These are phyloP conservation scores for Phrynosoma blainvillii DNA, from an alignment of 2,113 vertebrate species.

Conservation along the genomic window DNA sequence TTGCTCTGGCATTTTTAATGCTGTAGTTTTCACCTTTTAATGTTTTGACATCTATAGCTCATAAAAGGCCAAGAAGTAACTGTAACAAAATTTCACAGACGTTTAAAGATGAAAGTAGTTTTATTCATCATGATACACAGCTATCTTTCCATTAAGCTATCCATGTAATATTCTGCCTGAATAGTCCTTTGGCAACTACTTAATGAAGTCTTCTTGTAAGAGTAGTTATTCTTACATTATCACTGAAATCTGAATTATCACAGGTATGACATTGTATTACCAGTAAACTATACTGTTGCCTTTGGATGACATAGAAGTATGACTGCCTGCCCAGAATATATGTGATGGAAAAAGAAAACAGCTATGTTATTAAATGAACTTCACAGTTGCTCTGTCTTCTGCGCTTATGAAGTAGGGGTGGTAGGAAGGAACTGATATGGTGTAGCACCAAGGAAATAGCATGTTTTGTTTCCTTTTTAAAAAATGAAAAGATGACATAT, in stretches of 20 bases:
- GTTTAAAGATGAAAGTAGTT: neutral
- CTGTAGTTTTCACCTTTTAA: neutral
- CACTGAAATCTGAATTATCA: too few relatives aligned
- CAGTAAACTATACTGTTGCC: neutral
- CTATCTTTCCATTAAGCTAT: neutral
- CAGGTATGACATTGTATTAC: neutral
- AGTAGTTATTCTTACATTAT: neutral
- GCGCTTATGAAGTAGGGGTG: neutral
- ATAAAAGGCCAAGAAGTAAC: neutral
- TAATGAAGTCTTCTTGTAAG: neutral
- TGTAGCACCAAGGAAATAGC: neutral
- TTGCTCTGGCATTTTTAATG: neutral
- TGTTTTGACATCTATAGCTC: neutral
- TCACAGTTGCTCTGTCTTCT: neutral
- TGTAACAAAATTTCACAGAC: neutral
- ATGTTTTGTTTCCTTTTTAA: neutral
- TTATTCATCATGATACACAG: neutral
- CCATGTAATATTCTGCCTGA: neutral
- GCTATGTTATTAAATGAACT: neutral
- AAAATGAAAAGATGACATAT: neutral
- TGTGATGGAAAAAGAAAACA: neutral
- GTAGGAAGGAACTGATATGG: neutral
- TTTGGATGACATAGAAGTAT: neutral
- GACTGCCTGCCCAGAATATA: neutral
- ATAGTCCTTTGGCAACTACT: neutral